phyloP scores from a whole-genome alignment of 2,113 vertebrate species.

The Galbula dea region DNA sequence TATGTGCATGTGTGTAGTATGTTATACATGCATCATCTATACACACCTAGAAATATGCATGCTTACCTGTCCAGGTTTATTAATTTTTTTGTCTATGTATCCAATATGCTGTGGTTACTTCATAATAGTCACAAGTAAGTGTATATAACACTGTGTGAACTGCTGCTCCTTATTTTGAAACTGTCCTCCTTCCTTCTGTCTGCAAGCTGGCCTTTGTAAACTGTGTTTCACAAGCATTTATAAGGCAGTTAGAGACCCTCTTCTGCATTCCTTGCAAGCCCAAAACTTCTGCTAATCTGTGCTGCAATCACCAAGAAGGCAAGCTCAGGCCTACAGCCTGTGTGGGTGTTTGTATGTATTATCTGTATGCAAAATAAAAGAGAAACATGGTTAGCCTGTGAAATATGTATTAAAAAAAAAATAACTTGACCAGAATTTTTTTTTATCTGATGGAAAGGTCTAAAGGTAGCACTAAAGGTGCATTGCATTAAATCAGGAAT shows the following conservation, averaged over 20 bases:
- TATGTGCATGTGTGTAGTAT: background rate
- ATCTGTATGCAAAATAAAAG: constrained; percentile 3
- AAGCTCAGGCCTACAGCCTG: constrained; percentile 28
- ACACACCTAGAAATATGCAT: background rate
- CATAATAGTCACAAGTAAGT: background rate
- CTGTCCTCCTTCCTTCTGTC: background rate
- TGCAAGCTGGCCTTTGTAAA: constrained; percentile 11
- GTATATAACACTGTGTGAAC: background rate
- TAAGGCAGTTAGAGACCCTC: constrained; percentile 10
- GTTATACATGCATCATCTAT: background rate
- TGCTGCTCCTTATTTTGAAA: background rate
- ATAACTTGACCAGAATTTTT: background rate
- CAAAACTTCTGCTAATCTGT: constrained; percentile 47
- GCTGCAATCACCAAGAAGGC: constrained; percentile 1
- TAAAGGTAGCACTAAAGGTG: background rate
- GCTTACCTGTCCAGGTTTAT: background rate
- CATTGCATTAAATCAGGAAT: background rate
- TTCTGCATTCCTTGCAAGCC: constrained; percentile 31
- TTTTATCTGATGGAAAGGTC: background rate
- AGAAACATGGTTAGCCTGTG: background rate
- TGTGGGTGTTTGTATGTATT: constrained; percentile 25
- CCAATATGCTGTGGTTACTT: background rate
- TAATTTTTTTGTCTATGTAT: background rate
- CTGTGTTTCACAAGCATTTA: constrained; percentile 34
- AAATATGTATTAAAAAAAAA: background rate